A percentile compares a stretch with the other conserved stretches of the same genome.
These are phyloP conservation scores for Helostoma temminkii DNA, from an alignment of 2,797 vertebrate species.

Conservation along the genomic window DNA sequence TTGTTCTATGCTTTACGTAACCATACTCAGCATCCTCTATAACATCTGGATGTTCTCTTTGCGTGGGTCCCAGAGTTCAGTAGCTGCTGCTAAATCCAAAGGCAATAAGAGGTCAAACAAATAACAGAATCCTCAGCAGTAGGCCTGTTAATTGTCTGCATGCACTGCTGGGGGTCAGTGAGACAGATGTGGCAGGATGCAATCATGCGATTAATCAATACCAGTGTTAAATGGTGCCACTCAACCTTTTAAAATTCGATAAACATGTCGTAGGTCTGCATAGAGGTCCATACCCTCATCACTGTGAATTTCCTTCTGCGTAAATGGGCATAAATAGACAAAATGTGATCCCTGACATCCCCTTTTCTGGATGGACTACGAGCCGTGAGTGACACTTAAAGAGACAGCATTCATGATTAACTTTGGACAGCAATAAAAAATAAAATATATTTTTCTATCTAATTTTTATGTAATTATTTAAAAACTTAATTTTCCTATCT, in stretches of 20 bases:
- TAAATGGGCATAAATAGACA: constrained; percentile 54
- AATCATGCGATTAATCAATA: constrained; percentile 75
- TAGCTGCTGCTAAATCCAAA: constrained; percentile 33
- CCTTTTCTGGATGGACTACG: background rate
- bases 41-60: constrained; percentile 40
- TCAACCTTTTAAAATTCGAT: constrained; percentile 80
- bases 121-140: constrained; percentile 44
- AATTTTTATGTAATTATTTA: background rate
- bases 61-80: constrained; percentile 19
- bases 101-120: constrained; percentile 44
- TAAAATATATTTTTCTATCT: background rate
- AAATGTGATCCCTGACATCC: constrained; percentile 50
- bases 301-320: constrained; percentile 69
- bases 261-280: constrained; percentile 65
- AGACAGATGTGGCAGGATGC: constrained; percentile 69
- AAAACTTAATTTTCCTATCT: background rate
- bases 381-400: constrained; percentile 1
- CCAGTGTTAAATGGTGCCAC: constrained; percentile 76
- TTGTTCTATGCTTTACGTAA: constrained; percentile 15
- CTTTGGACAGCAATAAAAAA: background rate
- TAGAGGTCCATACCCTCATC: constrained; percentile 68
- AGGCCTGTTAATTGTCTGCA: constrained; percentile 58
- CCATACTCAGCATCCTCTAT: constrained; percentile 23
- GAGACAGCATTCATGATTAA: constrained; percentile 1
- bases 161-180: constrained; percentile 46